Evolutionary conservation across 2,888 invertebrate genomes (phyloP).

Genomic region (Cephalotes varians): DNA sequence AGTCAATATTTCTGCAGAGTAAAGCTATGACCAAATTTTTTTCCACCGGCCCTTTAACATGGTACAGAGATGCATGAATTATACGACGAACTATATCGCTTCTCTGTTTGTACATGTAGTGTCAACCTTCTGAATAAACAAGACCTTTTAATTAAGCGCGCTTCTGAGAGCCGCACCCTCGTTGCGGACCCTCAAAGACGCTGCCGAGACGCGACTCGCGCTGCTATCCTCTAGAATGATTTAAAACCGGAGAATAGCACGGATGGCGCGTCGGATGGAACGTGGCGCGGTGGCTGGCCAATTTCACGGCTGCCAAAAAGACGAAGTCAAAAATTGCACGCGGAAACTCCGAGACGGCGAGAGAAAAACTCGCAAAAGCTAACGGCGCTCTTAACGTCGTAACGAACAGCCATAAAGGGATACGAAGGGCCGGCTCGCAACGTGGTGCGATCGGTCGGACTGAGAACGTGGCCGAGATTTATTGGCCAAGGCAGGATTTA

Average conservation of each 20-base stretch:
- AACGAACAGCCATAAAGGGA: slow-evolving; percentile 55
- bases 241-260: slow-evolving; percentile 36
- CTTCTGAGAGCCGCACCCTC: slow-evolving; percentile 15
- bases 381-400: slow-evolving; percentile 57
- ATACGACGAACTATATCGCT: slow-evolving; percentile 17
- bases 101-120: slow-evolving; percentile 40
- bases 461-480: slow-evolving; percentile 75
- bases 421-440: slow-evolving; percentile 38
- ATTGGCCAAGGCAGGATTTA: slow-evolving; percentile 78
- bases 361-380: slow-evolving; percentile 54
- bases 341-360: background rate
- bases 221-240: slow-evolving; percentile 27
- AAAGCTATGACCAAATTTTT: slow-evolving; percentile 29
- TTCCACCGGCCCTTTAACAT: background rate
- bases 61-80: slow-evolving; percentile 12
- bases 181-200: slow-evolving; percentile 41
- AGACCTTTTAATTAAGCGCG: slow-evolving; percentile 69
- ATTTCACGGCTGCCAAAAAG: slow-evolving; percentile 55
- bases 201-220: slow-evolving; percentile 54
- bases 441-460: slow-evolving; percentile 69
- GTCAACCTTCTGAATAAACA: slow-evolving; percentile 59
- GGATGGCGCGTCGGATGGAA: background rate
- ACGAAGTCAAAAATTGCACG: slow-evolving; percentile 45
- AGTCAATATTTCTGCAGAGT: background rate
- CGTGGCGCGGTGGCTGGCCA: background rate